phyloP scores from a whole-genome alignment of 2,888 invertebrate genomes.

The Esperia sulphurella region DNA sequence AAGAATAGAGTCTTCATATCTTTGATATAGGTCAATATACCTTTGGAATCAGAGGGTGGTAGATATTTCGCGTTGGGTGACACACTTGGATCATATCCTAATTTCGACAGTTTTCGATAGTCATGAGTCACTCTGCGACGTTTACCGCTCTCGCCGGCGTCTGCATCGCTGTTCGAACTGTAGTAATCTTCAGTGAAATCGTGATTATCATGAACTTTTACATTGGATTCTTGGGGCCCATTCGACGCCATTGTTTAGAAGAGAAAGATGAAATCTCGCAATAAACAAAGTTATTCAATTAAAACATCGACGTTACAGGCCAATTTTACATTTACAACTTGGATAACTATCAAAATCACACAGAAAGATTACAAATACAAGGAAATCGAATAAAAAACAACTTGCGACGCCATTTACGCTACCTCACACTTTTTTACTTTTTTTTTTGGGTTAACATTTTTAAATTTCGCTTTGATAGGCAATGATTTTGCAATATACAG shows the following conservation, averaged over 20 bases:
- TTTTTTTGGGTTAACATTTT: slow-evolving; percentile 34
- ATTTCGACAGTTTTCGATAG: slow-evolving; percentile 66
- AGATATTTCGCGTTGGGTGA: slow-evolving; percentile 57
- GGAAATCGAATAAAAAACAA: slow-evolving; percentile 71
- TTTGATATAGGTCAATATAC: slow-evolving; percentile 39
- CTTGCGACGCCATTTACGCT: slow-evolving; percentile 76
- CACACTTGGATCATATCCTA: slow-evolving; percentile 71
- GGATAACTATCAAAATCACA: slow-evolving; percentile 36
- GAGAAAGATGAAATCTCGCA: slow-evolving; percentile 49
- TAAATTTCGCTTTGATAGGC: slow-evolving; percentile 20
- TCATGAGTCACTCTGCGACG: slow-evolving; percentile 69
- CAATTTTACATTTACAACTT: slow-evolving; percentile 37
- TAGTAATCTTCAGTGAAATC: slow-evolving; percentile 48
- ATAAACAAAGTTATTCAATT: slow-evolving; percentile 51
- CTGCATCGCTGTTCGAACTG: slow-evolving; percentile 48
- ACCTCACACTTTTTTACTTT: slow-evolving; percentile 51
- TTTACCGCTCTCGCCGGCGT: slow-evolving; percentile 63
- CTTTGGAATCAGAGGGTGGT: slow-evolving; percentile 57
- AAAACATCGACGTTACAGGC: slow-evolving; percentile 43
- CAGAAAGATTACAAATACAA: slow-evolving; percentile 59
- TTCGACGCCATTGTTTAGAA: slow-evolving; percentile 74
- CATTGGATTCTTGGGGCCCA: slow-evolving; percentile 60
- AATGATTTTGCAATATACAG: slow-evolving; percentile 28
- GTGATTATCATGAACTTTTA: slow-evolving; percentile 69
- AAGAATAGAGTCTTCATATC: slow-evolving; percentile 15